Percentiles rank a stretch among this genome's conserved stretches.
Conservation (phyloP, 2,888 invertebrate genomes). For the Gasteruption jaculator region DNA sequence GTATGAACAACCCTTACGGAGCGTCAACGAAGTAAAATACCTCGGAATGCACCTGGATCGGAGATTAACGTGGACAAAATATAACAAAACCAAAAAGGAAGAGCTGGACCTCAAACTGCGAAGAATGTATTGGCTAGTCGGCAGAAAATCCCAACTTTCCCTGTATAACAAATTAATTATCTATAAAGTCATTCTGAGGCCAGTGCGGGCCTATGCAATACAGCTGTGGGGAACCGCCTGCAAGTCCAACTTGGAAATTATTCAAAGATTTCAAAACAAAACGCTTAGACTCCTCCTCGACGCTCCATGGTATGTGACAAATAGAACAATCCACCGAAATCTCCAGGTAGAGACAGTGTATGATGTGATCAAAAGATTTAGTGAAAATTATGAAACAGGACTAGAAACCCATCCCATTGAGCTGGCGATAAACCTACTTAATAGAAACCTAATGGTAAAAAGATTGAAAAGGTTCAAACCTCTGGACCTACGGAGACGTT, state of each 20-base stretch:
- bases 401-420: slow-evolving; percentile 6
- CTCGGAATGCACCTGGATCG: slow-evolving; percentile 26
- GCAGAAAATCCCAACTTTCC: slow-evolving; percentile 17
- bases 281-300: slow-evolving; percentile 12
- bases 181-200: slow-evolving; percentile 19
- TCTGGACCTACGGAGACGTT: slow-evolving; percentile 8
- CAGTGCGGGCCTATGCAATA: slow-evolving; percentile 18
- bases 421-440: slow-evolving; percentile 5
- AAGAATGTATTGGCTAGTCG: slow-evolving; percentile 19
- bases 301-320: slow-evolving; percentile 16
- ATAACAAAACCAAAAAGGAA: slow-evolving; percentile 20
- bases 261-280: slow-evolving; percentile 21
- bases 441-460: neutral
- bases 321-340: slow-evolving; percentile 8
- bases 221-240: slow-evolving; percentile 20
- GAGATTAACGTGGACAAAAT: slow-evolving; percentile 21
- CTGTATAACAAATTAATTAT: slow-evolving; percentile 14
- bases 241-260: slow-evolving; percentile 20
- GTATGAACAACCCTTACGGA: slow-evolving; percentile 17
- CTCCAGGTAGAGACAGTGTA: slow-evolving; percentile 5
- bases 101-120: slow-evolving; percentile 14
- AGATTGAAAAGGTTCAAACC: slow-evolving; percentile 9
- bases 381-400: slow-evolving; percentile 6
- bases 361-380: slow-evolving; percentile 1
- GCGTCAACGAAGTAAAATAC: slow-evolving; percentile 22